Base-by-base conservation (phyloP, 2,113 vertebrate genomes). In the Ophthalmotilapia sp. region DNA sequence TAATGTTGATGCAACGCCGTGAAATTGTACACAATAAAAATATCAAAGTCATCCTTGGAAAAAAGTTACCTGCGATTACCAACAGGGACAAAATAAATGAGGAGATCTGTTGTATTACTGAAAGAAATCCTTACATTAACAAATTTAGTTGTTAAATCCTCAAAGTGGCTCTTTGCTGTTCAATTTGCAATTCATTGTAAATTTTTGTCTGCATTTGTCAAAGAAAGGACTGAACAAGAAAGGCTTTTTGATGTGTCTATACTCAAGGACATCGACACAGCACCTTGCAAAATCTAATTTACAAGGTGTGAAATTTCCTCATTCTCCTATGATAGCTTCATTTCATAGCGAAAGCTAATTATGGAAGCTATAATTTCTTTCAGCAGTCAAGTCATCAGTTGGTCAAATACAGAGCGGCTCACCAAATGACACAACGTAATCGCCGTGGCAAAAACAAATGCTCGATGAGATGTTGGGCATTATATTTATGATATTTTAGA, bases 281-380 rank as follows among this genome's bases (percentile, higher is more conserved):
- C 90, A 94, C 93, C 92, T 93, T 93, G 88, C 90, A 90, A 93
- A 95, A 94, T 95, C 93, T 92, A 82, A 96, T 95, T 95, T 95
- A 90, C 86, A 90, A 92, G 92, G 95, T 95, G 95, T 95, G 96
- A 96, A 94, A 96, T 95, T 94, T 94, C 79, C 91, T 94, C 93
- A 93, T 95, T 95, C 92, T 86, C 86, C 84, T 83, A 80, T 93
- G 93, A 95, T 95, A 94, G 94, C 93, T 93, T 94, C 94, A 95
- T 95, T 94, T 95, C 94, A 94, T 95, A 93, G 91, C 89, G 89
- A 90, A 93, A 94, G 92, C 94, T 96, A 95, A 96, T 96, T 96
- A 95, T 92, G 90, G 84, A 31, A 54, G 77, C 90, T 83, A 82
- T 94, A 94, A 95, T 95, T 94, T 90, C 89, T 88, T 89, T 87